Evolutionary conservation across 2,113 vertebrate genomes (phyloP), one percentile per base, ranked within the genome.

Genomic region (Halichoerus grypus): DNA sequence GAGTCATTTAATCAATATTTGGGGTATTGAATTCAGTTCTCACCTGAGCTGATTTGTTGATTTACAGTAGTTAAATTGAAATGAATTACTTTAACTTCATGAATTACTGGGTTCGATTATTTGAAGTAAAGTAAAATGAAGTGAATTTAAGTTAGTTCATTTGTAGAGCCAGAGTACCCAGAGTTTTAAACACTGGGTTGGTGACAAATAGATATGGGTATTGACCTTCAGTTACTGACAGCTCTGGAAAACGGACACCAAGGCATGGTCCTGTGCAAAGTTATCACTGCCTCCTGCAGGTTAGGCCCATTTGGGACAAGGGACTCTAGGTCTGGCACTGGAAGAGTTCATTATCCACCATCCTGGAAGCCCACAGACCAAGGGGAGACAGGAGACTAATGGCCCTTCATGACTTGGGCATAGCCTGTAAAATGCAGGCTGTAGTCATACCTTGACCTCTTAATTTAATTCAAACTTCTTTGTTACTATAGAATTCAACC

Each of bases 1-100:
- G 57, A 94, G 57, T 31, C 15, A 15, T 71, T 94, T 90, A 61
- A 76, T 94, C 67, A 65, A 33, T 80, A 31, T 91, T 94, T 89
- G 57, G 33, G 24, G 7, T 95, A 72, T 49, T 92, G 51, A 53
- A 96, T 92, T 51, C 80, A 76, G 42, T 83, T 97, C 94, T 98
- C 18, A 87, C 65, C 46, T 92, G 55, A 81, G 63, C 59, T 51
- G 33, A 83, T 87, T 89, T 95, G 55, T 76, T 81, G 81, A 88
- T 88, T 74, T 90, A 83, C 97, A 96, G 53, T 74, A 94, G 82
- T 92, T 86, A 95, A 94, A 76, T 2, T 63, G 42, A 97, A 97
- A 86, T 83, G 19, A 91, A 90, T 95, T 94, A 28, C 49, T 71
- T 83, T 92, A 97, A 94, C 22, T 86, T 39, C 71, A 57, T 92